Percentiles rank a stretch among this genome's conserved stretches.
These are phyloP conservation scores for Coccyzus lansbergi DNA, from an alignment of 2,797 vertebrate genomes.

Conservation along the genomic window DNA sequence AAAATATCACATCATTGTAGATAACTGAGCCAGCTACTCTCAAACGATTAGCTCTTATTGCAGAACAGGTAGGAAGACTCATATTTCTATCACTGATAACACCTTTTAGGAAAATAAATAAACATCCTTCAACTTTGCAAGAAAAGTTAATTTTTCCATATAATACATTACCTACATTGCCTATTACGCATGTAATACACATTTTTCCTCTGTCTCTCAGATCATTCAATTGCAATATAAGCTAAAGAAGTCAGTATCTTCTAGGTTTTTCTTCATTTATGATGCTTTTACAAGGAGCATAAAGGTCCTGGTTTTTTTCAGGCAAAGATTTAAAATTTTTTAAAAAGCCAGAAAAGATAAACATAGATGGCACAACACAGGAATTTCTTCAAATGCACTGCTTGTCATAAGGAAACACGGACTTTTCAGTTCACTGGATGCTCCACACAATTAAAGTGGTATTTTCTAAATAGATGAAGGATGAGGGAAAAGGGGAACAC, in stretches of 20 bases:
- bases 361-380: neutral
- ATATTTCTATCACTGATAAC: neutral
- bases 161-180: neutral
- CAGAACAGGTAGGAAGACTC: neutral
- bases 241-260: neutral
- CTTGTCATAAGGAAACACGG: neutral
- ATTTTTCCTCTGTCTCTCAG: neutral
- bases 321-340: neutral
- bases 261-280: neutral
- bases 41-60: neutral
- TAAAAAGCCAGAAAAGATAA: conserved; percentile 1
- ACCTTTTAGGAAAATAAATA: neutral
- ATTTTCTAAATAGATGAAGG: neutral
- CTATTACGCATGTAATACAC: neutral
- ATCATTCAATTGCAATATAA: neutral
- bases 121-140: neutral
- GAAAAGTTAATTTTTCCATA: neutral
- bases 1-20: neutral
- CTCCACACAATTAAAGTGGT: neutral
- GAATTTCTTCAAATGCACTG: neutral
- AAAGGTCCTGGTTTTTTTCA: neutral
- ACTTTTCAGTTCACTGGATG: neutral
- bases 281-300: neutral
- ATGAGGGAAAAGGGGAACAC: neutral
- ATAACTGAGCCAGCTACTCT: neutral